These are phyloP conservation scores for Cephus pulcher DNA, from an alignment of 2,888 invertebrate species.

Conservation along the genomic window DNA sequence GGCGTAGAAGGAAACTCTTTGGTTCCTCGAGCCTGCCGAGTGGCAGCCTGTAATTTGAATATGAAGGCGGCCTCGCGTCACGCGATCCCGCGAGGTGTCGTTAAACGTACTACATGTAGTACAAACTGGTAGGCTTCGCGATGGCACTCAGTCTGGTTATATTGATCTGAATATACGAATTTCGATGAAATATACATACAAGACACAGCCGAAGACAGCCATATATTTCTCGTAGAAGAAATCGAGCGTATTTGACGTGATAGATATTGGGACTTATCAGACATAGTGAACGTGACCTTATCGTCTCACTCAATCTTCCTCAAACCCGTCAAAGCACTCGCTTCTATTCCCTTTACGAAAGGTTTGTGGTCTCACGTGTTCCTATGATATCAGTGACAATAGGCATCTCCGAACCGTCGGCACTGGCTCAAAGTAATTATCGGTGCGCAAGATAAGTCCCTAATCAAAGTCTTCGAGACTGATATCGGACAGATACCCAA, in stretches of 20 bases:
- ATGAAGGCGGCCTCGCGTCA: conserved; percentile 17
- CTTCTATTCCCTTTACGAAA: neutral
- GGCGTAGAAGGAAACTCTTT: neutral
- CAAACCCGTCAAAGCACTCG: neutral
- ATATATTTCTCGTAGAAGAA: neutral
- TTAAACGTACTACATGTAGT: conserved; percentile 1
- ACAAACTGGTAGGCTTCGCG: neutral
- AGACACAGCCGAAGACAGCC: neutral
- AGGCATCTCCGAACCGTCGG: neutral
- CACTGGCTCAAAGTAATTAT: conserved; percentile 48
- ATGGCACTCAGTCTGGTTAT: neutral
- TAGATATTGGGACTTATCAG: neutral
- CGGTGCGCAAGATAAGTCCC: conserved; percentile 42
- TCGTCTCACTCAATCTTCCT: neutral
- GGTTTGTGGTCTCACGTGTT: neutral
- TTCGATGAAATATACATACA: neutral
- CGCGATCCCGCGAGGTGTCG: conserved; percentile 15
- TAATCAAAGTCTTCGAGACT: neutral
- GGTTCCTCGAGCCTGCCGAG: conserved; percentile 5
- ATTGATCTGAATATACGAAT: neutral
- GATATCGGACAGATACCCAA: neutral
- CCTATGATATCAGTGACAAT: neutral
- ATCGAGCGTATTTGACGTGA: neutral
- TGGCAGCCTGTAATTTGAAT: conserved; percentile 15
- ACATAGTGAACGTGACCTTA: neutral